These are phyloP conservation scores for Diacarnus erythraeanus DNA, from an alignment of 37 sponge, comb jelly and placozoan species.

Conservation along the genomic window DNA sequence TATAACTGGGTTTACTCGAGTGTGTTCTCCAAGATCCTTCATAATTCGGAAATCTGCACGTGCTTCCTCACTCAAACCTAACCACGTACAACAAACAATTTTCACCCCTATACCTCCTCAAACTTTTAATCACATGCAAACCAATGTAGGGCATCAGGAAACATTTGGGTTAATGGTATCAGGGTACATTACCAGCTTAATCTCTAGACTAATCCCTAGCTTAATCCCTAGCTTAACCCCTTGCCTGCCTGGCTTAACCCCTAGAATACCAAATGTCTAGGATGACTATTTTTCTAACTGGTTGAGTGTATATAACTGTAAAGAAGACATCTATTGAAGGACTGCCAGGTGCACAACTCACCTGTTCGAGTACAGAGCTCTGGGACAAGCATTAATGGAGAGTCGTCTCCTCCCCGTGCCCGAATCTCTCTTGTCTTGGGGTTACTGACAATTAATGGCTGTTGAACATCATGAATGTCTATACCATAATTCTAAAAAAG, in stretches of 20 bases:
- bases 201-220: too few relatives aligned
- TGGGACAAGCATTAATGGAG: constrained; percentile 84
- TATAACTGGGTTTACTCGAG: constrained; percentile 57
- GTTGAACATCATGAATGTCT: constrained; percentile 66
- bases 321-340: too few relatives aligned
- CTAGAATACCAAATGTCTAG: too few relatives aligned
- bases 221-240: too few relatives aligned
- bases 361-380: constrained; percentile 92
- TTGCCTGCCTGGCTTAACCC: too few relatives aligned
- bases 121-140: neutral
- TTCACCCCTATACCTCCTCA: neutral
- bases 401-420: constrained; percentile 44
- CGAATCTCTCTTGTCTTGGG: constrained; percentile 62
- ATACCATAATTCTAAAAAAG: constrained; percentile 44
- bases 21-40: constrained; percentile 82
- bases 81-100: neutral
- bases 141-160: neutral
- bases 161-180: neutral
- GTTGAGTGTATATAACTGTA: too few relatives aligned
- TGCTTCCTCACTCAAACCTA: constrained; percentile 77
- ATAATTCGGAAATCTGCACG: constrained; percentile 77
- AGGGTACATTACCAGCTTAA: too few relatives aligned
- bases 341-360: constrained; percentile 1
- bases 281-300: too few relatives aligned
- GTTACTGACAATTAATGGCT: constrained; percentile 86